Evolutionary conservation across 2,797 vertebrate species (phyloP).

Genomic region (Paratrypauchen microcephalus): DNA sequence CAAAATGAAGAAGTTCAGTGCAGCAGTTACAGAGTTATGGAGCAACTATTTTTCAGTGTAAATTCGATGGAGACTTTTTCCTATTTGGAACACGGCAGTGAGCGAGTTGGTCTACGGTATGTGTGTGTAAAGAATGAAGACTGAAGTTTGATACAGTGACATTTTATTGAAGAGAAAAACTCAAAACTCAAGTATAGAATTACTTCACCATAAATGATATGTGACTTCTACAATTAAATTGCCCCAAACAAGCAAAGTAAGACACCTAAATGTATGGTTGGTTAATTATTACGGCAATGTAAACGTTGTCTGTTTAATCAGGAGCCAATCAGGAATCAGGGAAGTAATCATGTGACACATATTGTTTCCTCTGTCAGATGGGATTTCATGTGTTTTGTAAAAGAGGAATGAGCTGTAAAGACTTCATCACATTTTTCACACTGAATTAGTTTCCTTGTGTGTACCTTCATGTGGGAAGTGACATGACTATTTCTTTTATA

Average conservation of each 20-base stretch:
- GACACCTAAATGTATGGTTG: too few species aligned
- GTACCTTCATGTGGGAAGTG: conserved; percentile 5
- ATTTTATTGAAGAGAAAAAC: not conserved
- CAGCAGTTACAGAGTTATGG: too few species aligned
- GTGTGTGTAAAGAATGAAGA: not conserved
- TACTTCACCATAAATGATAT: too few species aligned
- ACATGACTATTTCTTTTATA: conserved; percentile 5
- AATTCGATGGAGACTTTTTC: too few species aligned
- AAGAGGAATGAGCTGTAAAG: not conserved
- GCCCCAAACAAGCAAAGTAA: too few species aligned
- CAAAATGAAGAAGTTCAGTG: too few species aligned
- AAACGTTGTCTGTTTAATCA: too few species aligned
- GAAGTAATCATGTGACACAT: not conserved
- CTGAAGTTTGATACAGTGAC: not conserved
- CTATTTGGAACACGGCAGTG: too few species aligned
- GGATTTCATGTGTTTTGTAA: not conserved
- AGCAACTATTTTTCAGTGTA: too few species aligned
- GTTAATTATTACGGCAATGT: too few species aligned
- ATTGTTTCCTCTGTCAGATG: not conserved
- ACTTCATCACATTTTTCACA: not conserved
- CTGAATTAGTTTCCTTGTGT: not conserved
- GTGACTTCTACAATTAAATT: not conserved
- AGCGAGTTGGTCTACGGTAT: too few species aligned
- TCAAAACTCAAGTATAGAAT: too few species aligned
- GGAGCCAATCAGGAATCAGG: not conserved